phyloP scores from a whole-genome alignment of 2,797 vertebrate genomes.

The Chelon labrosus region DNA sequence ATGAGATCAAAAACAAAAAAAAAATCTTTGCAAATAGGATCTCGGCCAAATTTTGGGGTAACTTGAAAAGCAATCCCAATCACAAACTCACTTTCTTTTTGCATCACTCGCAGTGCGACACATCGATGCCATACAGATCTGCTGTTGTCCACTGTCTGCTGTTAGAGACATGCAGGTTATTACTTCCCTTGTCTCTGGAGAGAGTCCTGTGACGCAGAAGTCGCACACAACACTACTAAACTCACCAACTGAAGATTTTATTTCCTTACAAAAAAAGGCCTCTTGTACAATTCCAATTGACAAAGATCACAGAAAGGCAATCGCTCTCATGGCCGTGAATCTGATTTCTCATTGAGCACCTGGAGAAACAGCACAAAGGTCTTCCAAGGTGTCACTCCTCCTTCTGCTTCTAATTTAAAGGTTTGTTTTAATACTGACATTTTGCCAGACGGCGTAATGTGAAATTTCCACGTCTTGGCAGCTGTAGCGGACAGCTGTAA shows the following conservation, averaged over 20 bases:
- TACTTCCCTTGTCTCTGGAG: too few relatives aligned
- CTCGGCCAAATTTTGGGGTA: too few relatives aligned
- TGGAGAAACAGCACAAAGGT: neutral
- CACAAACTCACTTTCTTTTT: too few relatives aligned
- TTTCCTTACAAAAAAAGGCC: neutral
- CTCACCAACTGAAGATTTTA: neutral
- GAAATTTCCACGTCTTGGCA: conserved; percentile 36
- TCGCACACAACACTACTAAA: neutral
- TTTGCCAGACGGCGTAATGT: neutral
- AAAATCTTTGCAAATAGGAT: too few relatives aligned
- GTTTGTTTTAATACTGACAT: conserved; percentile 25
- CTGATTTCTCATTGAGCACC: neutral
- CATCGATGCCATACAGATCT: too few relatives aligned
- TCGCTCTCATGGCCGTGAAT: neutral
- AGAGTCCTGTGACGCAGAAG: too few relatives aligned
- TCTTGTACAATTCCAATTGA: neutral
- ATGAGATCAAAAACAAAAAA: too few relatives aligned
- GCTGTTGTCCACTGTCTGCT: too few relatives aligned
- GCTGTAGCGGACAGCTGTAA: conserved; percentile 42
- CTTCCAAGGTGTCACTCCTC: neutral
- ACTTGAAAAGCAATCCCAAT: too few relatives aligned
- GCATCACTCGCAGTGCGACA: too few relatives aligned
- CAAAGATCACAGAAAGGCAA: neutral
- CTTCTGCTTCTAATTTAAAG: conserved; percentile 1
- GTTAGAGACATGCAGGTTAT: too few relatives aligned